These are phyloP conservation scores for Heteromurus nitidus DNA, from an alignment of 2,888 invertebrate genomes.

Conservation along the genomic window DNA sequence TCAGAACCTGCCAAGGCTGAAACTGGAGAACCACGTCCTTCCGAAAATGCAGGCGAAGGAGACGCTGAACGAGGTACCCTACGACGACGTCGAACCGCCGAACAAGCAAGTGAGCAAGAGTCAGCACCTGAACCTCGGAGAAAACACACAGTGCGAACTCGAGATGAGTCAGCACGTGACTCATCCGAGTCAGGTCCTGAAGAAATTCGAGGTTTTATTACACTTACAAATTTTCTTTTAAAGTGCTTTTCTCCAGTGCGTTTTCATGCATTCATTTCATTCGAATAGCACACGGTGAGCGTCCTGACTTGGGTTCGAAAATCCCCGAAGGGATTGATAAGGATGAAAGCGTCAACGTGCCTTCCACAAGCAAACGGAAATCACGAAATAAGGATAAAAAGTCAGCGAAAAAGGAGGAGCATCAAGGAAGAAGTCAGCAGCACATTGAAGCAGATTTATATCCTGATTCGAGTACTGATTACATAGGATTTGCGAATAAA, in stretches of 20 bases:
- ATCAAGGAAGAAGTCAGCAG: background rate
- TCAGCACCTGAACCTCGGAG: background rate
- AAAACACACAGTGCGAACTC: too few relatives aligned
- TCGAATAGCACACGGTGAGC: too few relatives aligned
- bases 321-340: background rate
- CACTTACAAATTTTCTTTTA: too few relatives aligned
- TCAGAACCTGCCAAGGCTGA: too few relatives aligned
- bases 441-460: background rate
- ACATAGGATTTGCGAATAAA: constrained; percentile 20
- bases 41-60: constrained; percentile 25
- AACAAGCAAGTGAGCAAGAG: background rate
- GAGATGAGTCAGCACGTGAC: too few relatives aligned
- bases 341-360: background rate
- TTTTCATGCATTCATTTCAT: too few relatives aligned
- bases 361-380: background rate
- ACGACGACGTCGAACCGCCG: background rate
- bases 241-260: too few relatives aligned
- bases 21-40: too few relatives aligned
- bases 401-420: background rate
- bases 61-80: constrained; percentile 21
- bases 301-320: too few relatives aligned
- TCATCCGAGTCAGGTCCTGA: too few relatives aligned
- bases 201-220: background rate
- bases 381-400: constrained; percentile 1
- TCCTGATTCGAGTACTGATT: constrained; percentile 12